Evolutionary conservation across 2,888 invertebrate species (phyloP).

Genomic region (Saturnia japonica): DNA sequence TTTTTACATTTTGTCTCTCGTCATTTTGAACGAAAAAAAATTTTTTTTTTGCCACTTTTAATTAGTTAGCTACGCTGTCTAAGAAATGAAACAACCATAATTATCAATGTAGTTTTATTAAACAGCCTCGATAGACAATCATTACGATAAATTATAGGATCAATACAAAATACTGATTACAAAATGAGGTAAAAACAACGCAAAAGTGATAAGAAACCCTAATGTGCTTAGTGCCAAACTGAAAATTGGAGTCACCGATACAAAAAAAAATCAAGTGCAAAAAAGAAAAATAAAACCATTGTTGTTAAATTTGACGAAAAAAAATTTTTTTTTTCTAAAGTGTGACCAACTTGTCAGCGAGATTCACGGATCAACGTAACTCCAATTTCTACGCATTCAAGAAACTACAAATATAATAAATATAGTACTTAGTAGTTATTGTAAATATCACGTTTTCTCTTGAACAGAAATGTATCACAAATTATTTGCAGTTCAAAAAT

Average conservation of each 20-base stretch:
- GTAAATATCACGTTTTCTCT: background rate
- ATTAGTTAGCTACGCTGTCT: no score
- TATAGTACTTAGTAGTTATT: background rate
- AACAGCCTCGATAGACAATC: background rate
- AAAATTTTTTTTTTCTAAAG: no score
- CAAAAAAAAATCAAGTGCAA: background rate
- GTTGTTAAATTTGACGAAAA: no score
- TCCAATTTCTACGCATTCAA: background rate
- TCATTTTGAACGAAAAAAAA: no score
- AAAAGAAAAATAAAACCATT: no score
- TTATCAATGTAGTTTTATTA: background rate
- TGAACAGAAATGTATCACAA: background rate
- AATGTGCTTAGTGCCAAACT: background rate
- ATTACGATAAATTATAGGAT: background rate
- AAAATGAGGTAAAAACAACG: conserved; percentile 1
- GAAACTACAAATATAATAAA: background rate
- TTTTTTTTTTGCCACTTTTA: no score
- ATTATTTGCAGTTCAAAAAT: background rate
- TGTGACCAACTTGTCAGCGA: background rate
- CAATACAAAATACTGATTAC: background rate
- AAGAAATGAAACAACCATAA: background rate
- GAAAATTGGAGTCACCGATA: background rate
- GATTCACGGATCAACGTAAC: background rate
- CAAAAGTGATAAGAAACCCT: background rate
- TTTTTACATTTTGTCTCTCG: no score